Conservation (phyloP, 30 jellyfish, hydroid and myxozoan species). For the Catostylus mosaicus region DNA sequence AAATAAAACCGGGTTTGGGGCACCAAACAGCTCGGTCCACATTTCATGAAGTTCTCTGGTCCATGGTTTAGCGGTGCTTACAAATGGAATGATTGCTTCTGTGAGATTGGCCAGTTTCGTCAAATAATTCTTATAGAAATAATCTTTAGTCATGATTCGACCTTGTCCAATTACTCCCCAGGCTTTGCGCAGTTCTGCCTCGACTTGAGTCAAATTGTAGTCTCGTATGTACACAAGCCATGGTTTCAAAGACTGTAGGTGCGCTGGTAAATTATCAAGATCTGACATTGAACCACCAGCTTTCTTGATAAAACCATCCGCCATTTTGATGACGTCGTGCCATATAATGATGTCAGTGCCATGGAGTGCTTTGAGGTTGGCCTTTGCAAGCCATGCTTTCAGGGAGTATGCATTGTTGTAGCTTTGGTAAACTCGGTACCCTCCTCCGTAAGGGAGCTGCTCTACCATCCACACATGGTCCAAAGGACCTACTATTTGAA, state of each 20-base stretch:
- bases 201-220: slow-evolving; percentile 34
- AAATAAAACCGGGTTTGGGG: slow-evolving; percentile 57
- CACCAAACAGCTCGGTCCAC: slow-evolving; percentile 64
- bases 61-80: slow-evolving; percentile 59
- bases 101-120: slow-evolving; percentile 35
- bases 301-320: slow-evolving; percentile 20
- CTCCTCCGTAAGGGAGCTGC: slow-evolving; percentile 48
- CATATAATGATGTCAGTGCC: slow-evolving; percentile 56
- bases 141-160: slow-evolving; percentile 4
- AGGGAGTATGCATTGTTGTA: slow-evolving; percentile 58
- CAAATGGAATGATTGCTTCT: slow-evolving; percentile 22
- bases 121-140: slow-evolving; percentile 43
- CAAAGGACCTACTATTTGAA: slow-evolving; percentile 55
- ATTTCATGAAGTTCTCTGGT: slow-evolving; percentile 34
- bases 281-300: slow-evolving; percentile 36
- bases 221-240: slow-evolving; percentile 43
- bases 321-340: slow-evolving; percentile 53
- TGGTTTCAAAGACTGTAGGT: slow-evolving; percentile 41
- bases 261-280: slow-evolving; percentile 26
- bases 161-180: slow-evolving; percentile 61
- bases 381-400: slow-evolving; percentile 65
- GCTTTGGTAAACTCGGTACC: slow-evolving; percentile 73
- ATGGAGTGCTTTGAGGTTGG: slow-evolving; percentile 23
- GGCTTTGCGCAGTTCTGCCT: slow-evolving; percentile 32
- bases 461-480: slow-evolving; percentile 59